Base-by-base conservation (phyloP, 2,113 vertebrate genomes). In the Labrus mixtus region DNA sequence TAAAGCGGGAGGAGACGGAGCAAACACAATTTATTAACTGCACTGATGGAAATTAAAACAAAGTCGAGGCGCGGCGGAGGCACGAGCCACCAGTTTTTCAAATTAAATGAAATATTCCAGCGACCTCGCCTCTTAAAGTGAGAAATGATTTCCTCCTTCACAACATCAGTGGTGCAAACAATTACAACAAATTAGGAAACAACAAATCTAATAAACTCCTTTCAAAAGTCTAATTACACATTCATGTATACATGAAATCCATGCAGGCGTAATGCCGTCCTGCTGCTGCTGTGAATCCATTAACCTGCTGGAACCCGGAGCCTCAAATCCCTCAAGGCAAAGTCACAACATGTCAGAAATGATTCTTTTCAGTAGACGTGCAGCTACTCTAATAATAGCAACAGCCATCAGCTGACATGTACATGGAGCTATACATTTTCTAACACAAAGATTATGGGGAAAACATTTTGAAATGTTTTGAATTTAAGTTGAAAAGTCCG, bases 11-110 rank as follows among this genome's bases (percentile, higher is more conserved):
- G 63, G 48, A 67, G 45, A 86, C 20, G 46, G 65, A 86, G 85
- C 58, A 81, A 87, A 92, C 85, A 79, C 72, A 82, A 83, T 87
- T 78, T 72, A 87, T 91, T 86, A 80, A 83, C 82, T 66, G 43
- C 25, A 54, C 59, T 75, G 50, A 78, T 82, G 59, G 29, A 68
- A 89, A 87, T 78, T 74, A 69, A 74, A 79, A 81, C 20, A 61
- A 81, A 78, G 48, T 67, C 41, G 29, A 57, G 20, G 17, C 54
- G 4, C 13, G 1, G 61, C 29, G 17, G 58, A 61, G 48, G 64
- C 60, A 73, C 45, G 22, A 68, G 66, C 63, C 67, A 69, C 48
- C 60, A 33, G 41, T 65, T 80, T 37, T 62, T 79, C 46, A 65
- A 72, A 82, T 82, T 50, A 80, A 77, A 84, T 79, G 6, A 72